A percentile compares a stretch with the other conserved stretches of the same genome.
Conservation (phyloP, 2,113 vertebrate species). For the Trichomycterus rosablanca region DNA sequence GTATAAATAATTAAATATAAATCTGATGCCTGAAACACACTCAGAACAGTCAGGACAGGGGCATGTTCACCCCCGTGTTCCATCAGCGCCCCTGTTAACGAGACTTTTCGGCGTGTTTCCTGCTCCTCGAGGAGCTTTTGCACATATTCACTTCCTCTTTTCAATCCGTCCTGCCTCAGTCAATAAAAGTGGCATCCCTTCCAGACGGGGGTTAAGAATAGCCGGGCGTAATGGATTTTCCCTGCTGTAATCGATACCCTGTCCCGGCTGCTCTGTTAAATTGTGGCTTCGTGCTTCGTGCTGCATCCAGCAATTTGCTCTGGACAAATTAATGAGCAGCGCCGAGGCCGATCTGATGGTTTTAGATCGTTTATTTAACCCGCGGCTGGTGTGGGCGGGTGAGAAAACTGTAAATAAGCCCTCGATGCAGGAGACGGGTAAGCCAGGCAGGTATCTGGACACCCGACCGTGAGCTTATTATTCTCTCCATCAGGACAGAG, state of each 20-base stretch:
- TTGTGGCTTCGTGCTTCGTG: conserved; percentile 9
- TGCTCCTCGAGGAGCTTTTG: conserved; percentile 20
- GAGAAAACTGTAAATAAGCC: too few relatives aligned
- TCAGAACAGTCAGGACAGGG: too few relatives aligned
- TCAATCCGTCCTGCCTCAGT: conserved; percentile 33
- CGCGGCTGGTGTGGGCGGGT: not conserved
- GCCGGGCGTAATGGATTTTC: conserved; percentile 39
- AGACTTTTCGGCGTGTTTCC: too few relatives aligned
- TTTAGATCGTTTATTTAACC: not conserved
- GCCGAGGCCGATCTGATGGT: not conserved
- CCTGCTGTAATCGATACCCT: conserved; percentile 36
- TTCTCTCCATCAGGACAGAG: conserved; percentile 2
- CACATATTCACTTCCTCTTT: conserved; percentile 29
- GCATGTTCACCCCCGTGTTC: too few relatives aligned
- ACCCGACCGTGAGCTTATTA: not conserved
- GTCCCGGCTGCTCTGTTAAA: conserved; percentile 30
- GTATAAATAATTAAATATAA: too few relatives aligned
- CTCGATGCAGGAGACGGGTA: too few relatives aligned
- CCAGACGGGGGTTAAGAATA: conserved; percentile 39
- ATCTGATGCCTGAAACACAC: too few relatives aligned
- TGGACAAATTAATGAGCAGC: conserved; percentile 16
- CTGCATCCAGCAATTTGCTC: conserved; percentile 5
- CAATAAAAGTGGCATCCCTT: conserved; percentile 38
- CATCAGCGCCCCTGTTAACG: too few relatives aligned
- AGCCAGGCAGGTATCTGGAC: too few relatives aligned